Evolutionary conservation across 2,113 vertebrate genomes (phyloP), one percentile per base, ranked within the genome.

Genomic region (Calidris pugnax): DNA sequence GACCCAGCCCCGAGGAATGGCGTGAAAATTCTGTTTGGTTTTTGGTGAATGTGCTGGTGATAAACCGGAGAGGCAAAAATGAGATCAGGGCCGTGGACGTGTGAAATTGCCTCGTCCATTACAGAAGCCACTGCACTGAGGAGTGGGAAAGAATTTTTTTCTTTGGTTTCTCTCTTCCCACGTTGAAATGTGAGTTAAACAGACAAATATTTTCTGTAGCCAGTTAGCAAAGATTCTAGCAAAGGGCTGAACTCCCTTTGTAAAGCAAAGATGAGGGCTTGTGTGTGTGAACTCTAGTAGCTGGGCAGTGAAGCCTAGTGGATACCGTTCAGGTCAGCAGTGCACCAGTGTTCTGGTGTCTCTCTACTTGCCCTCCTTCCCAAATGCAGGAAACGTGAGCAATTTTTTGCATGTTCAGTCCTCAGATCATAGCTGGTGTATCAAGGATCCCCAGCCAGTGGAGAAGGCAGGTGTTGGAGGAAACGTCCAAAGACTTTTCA

Each of bases 1-100:
- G 17, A 11, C 3, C 75, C 35, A 6, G 8, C 28, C n/a, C 41
- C 13, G 2, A 5, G 26, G 11, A 26, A 32, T 2, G 19, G 21
- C 4, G 2, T 0, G 10, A 76, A 28, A 2, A 12, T 13, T 22
- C 2, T 3, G 9, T 7, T 7, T 21, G 5, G 5, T 28, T 24
- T 33, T 10, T 76, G 20, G 33, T 4, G 41, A 56, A 12, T 1
- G 3, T 3, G 28, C 32, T 22, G 18, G 18, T 4, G 53, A 26
- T 32, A 50, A 51, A 82, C 9, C 21, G 0, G 30, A 73, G 32
- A 18, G 14, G 35, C 33, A 51, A 41, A 62, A 45, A 14, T 2
- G 6, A 22, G 53, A 26, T 43, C 1, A 8, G 53, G n/a, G 39
- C 21, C 30, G 41, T 11, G 0, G 24, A 9, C 9, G n/a, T 4